Percentiles rank a stretch among this genome's conserved stretches.
phyloP scores from a whole-genome alignment of 2,888 invertebrate species.

The Oligia strigilis region DNA sequence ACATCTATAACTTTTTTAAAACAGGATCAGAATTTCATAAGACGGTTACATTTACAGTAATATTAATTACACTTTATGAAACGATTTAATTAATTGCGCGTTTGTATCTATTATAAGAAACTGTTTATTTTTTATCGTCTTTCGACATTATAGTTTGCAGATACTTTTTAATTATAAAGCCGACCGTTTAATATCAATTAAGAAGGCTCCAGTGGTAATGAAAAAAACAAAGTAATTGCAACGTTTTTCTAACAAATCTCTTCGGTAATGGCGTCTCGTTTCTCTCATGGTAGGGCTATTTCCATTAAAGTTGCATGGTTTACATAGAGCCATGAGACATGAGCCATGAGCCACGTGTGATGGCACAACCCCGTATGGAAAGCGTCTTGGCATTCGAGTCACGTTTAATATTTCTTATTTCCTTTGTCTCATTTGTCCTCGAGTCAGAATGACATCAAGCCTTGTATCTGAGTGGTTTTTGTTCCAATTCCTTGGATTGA shows the following conservation, averaged over 20 bases:
- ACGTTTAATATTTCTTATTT: slow-evolving; percentile 90
- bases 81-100: background rate
- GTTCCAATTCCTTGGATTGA: slow-evolving; percentile 72
- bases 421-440: slow-evolving; percentile 88
- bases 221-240: slow-evolving; percentile 63
- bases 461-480: slow-evolving; percentile 81
- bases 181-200: slow-evolving; percentile 53
- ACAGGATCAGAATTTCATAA: background rate
- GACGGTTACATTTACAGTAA: background rate
- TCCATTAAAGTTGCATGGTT: slow-evolving; percentile 82
- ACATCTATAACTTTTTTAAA: background rate
- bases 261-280: slow-evolving; percentile 71
- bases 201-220: background rate
- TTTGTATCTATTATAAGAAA: background rate
- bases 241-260: slow-evolving; percentile 72
- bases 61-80: slow-evolving; percentile 5
- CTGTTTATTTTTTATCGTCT: slow-evolving; percentile 12
- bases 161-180: slow-evolving; percentile 26
- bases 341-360: slow-evolving; percentile 78
- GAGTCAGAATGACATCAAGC: slow-evolving; percentile 84
- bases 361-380: slow-evolving; percentile 80
- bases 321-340: slow-evolving; percentile 78
- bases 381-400: slow-evolving; percentile 85
- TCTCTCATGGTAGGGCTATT: slow-evolving; percentile 78
- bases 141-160: slow-evolving; percentile 20